Conservation (phyloP, 2,888 invertebrate genomes). For the Cantharis rustica region DNA sequence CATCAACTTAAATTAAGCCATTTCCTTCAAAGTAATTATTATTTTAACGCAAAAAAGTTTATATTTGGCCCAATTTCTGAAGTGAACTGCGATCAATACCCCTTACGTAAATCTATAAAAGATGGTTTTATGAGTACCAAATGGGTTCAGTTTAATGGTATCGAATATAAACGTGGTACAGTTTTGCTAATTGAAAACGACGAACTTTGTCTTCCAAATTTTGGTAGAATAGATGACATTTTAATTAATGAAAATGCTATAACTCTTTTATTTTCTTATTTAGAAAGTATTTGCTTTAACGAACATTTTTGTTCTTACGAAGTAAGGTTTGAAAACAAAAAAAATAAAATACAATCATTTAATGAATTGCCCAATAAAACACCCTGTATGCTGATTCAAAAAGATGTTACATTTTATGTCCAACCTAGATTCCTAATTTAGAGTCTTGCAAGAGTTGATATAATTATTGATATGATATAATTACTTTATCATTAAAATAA, state of each 20-base stretch:
- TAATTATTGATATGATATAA: too few species aligned
- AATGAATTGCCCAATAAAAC: background rate
- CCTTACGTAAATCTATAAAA: too few species aligned
- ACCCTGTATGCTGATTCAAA: background rate
- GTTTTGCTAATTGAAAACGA: background rate
- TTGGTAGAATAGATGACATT: background rate
- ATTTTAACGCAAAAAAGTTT: too few species aligned
- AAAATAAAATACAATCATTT: too few species aligned
- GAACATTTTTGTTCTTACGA: background rate
- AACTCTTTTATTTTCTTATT: background rate
- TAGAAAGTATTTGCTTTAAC: background rate
- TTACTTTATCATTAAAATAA: too few species aligned
- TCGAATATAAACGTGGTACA: background rate
- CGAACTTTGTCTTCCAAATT: background rate
- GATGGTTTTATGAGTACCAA: too few species aligned
- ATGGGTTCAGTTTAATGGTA: too few species aligned
- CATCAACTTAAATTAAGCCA: too few species aligned
- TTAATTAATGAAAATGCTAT: background rate
- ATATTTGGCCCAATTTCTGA: too few species aligned
- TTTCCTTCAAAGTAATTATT: too few species aligned
- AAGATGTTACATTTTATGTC: background rate
- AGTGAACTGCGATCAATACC: too few species aligned
- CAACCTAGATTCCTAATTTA: background rate
- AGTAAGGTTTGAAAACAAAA: background rate
- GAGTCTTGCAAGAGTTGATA: background rate